Base-by-base conservation (phyloP, 1,140 invertebrate species). In the Drosophila simulans region DNA sequence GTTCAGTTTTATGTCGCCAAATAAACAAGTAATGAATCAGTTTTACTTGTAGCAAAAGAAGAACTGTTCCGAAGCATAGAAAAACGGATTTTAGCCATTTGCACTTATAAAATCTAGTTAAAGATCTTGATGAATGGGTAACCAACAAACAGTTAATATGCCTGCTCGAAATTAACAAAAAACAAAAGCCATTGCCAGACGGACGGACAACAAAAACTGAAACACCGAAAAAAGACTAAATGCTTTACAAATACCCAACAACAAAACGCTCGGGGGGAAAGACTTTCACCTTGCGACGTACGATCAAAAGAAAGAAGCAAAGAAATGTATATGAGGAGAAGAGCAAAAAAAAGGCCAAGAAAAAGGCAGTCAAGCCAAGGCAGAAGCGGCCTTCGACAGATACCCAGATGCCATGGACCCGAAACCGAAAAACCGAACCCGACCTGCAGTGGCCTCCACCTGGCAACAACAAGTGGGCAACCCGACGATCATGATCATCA, bases 281-380 rank as follows among this genome's bases (percentile, higher is more conserved):
- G 86, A 90, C 86, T 90, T 90, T 90, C 86, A 90, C 86, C 86
- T 86, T 64, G 76, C 66, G 65, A 80, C 82, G 76, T 82, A 64
- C 53, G 62, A 72, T 80, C 53, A 39, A 43, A 49, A 59, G 66
- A 80, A 68, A 80, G 65, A 76, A 64, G 56, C 27, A 49, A 70
- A 70, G 31, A 71, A 70, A 57, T 37, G 25, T 62, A 42, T 57
- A 31, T 62, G 49, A 25, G 27, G 52, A 22, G 65, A 25, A 40
- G 55, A 42, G 46, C 20, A 37, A 57, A 22, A 22, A 22, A 46
- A 56, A 51, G 5, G 27, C 37, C 13, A 25, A 56, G 54, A 56
- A 43, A 70, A 51, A 79, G 17, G 58, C 52, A 62, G 46, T 43
- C 39, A 62, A 45, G 45, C 42, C 43, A 45, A 52, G 51, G 68